A percentile compares a stretch with the other conserved stretches of the same genome.
Evolutionary conservation across 2,113 vertebrate species (phyloP).

Genomic region (Percopsis transmontana): DNA sequence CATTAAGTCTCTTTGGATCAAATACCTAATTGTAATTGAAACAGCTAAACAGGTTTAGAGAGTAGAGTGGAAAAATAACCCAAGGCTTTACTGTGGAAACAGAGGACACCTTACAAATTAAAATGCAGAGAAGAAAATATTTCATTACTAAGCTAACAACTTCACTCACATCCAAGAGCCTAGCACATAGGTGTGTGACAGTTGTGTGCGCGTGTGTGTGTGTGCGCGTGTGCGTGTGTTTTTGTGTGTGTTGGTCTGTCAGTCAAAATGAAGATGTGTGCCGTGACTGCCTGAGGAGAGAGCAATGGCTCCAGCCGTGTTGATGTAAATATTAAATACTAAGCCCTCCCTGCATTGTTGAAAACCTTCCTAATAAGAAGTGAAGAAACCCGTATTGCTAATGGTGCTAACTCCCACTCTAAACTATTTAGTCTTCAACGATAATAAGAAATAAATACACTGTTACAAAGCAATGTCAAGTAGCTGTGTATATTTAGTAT

Average conservation of each 20-base stretch:
- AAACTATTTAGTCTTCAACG: background rate
- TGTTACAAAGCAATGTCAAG: background rate
- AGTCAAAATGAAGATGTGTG: background rate
- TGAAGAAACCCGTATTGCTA: background rate
- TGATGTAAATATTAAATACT: background rate
- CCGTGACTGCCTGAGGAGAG: background rate
- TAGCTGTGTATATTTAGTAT: no score
- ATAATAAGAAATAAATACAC: background rate
- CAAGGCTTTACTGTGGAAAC: background rate
- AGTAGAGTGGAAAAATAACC: background rate
- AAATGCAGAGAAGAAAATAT: constrained; percentile 21
- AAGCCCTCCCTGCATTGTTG: background rate
- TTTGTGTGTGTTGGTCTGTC: background rate
- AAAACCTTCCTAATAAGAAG: background rate
- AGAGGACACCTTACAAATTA: constrained; percentile 48
- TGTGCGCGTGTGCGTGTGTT: background rate
- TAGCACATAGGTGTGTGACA: constrained; percentile 19
- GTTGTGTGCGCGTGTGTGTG: background rate
- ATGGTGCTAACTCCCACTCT: background rate
- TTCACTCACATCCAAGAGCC: background rate
- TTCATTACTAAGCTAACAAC: constrained; percentile 40
- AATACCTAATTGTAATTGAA: no score
- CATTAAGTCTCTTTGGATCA: no score
- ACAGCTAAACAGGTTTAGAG: background rate
- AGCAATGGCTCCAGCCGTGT: background rate